These are phyloP conservation scores for Halichondria panicea DNA, from an alignment of 37 sponge, comb jelly and placozoan genomes.

Conservation along the genomic window DNA sequence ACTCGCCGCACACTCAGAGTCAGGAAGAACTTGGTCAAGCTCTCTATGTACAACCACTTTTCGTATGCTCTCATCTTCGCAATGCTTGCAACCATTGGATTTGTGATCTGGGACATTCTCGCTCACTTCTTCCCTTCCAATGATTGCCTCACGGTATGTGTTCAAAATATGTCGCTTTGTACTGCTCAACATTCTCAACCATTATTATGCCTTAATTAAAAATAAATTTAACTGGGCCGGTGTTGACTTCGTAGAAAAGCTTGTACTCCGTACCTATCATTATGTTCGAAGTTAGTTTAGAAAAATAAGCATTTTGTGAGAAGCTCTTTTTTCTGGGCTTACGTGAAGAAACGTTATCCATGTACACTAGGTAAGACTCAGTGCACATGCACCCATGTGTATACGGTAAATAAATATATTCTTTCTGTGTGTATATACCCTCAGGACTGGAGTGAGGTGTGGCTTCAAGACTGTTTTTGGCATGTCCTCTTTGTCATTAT, in stretches of 20 bases:
- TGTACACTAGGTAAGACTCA: neutral
- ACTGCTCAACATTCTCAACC: too few species aligned
- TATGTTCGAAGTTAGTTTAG: too few species aligned
- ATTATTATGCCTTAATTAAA: too few species aligned
- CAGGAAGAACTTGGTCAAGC: conserved; percentile 74
- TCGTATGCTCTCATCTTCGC: conserved; percentile 68
- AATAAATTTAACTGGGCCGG: too few species aligned
- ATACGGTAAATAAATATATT: neutral
- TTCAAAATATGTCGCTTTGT: neutral
- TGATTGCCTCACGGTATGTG: conserved; percentile 31
- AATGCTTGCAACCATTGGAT: conserved; percentile 45
- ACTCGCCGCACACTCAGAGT: conserved; percentile 64
- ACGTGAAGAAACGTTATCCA: neutral
- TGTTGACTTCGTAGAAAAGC: too few species aligned
- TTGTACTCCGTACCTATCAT: too few species aligned
- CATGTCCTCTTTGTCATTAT: conserved; percentile 76
- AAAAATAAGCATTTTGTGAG: neutral
- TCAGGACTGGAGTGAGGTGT: conserved; percentile 80
- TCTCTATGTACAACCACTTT: conserved; percentile 82
- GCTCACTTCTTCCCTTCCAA: conserved; percentile 19
- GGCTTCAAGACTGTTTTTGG: conserved; percentile 85
- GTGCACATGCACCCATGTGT: neutral
- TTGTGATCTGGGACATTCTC: conserved; percentile 43
- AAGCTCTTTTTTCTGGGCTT: neutral
- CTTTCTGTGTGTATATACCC: neutral